Conservation (phyloP, 1,140 invertebrate genomes). For the Hycleus phaleratus region DNA sequence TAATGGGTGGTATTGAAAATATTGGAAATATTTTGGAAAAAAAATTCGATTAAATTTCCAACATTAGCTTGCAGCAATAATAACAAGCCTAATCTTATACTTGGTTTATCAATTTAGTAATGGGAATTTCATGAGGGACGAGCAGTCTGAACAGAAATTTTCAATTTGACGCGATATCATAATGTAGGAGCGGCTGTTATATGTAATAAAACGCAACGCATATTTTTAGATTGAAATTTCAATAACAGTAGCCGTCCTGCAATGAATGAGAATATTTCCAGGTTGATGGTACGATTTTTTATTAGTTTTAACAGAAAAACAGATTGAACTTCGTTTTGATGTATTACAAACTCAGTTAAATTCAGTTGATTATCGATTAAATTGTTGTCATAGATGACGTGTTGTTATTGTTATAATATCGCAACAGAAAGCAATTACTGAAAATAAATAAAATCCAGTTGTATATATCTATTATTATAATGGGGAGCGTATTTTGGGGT, state of each 20-base stretch:
- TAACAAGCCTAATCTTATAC: neutral
- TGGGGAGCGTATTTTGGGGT: neutral
- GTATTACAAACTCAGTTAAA: no score
- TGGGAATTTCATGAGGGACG: conserved; percentile 11
- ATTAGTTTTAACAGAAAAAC: neutral
- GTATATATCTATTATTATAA: neutral
- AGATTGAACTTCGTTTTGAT: neutral
- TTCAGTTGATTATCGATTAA: no score
- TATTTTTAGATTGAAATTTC: conserved; percentile 13
- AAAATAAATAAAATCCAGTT: no score
- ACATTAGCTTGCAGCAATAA: no score
- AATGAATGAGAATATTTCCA: conserved; percentile 3
- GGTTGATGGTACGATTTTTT: neutral
- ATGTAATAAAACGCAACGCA: conserved; percentile 10
- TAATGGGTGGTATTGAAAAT: neutral
- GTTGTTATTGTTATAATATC: no score
- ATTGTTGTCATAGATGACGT: no score
- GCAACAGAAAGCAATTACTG: no score
- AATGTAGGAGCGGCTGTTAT: conserved; percentile 14
- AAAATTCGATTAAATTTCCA: neutral
- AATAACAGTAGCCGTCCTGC: conserved; percentile 5
- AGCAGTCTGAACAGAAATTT: conserved; percentile 19
- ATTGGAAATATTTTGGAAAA: neutral
- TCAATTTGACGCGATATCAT: conserved; percentile 21
- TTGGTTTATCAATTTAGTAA: conserved; percentile 13